Base-by-base conservation (phyloP, 2,888 invertebrate genomes). In the Drosophila emarginata region DNA sequence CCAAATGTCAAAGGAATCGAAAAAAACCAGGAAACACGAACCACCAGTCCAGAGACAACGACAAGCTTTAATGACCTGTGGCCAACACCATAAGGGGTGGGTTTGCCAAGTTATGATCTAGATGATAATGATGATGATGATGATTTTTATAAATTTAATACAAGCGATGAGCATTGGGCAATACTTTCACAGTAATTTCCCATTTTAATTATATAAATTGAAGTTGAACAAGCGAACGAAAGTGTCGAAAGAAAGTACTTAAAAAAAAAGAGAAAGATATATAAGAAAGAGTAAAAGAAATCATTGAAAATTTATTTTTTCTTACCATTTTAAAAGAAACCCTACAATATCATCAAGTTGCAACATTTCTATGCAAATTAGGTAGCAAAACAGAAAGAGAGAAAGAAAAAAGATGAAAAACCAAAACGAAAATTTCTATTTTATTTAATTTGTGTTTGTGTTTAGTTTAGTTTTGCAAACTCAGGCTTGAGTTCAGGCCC, bases 161-260 rank as follows among this genome's bases (percentile, higher is more conserved):
- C 39, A 45, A 65, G n/a, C 37, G 64, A 60, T 61, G 57, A 67
- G 64, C 57, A 59, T 45, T 28, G 74, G 61, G 56, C 56, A 60
- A 72, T 76, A 72, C 58, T 59, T 72, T 69, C 62, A 66, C 73
- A 78, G 70, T 62, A 76, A 78, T 78, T 77, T 78, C 64, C 66
- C 78, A 64, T 78, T 80, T 79, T 78, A 80, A 79, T 79, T 80
- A 79, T 60, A 78, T 67, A 78, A 80, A 79, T 80, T 76, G 74
- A 69, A 74, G 71, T 68, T 62, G 63, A 69, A 64, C 50, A 60
- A 61, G 56, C 32, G 4, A 21, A 12, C 51, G 61, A 64, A 50
- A 18, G 40, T 4, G n/a, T 15, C 37, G 32, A 15, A 40, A 57
- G 56, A 64, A 53, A 53, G 69, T 40, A 53, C 63, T 18, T 23